Percentiles rank a stretch among this genome's conserved stretches.
Evolutionary conservation across 2,888 invertebrate species (phyloP).

Genomic region (Limnephilus auricula): DNA sequence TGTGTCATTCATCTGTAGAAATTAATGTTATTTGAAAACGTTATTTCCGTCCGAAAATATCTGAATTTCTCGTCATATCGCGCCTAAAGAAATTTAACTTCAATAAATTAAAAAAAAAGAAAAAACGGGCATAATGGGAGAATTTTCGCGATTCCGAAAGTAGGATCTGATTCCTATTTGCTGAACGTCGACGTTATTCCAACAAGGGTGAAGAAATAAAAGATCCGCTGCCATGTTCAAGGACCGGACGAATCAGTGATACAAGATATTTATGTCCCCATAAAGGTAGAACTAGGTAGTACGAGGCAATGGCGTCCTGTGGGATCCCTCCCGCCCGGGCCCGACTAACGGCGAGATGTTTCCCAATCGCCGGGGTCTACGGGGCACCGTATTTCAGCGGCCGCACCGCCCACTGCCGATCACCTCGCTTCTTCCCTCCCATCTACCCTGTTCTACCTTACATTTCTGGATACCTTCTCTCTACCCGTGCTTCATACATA

Average conservation of each 20-base stretch:
- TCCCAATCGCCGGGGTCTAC: slow-evolving; percentile 52
- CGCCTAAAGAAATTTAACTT: no score
- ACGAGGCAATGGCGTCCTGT: not conserved
- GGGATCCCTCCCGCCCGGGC: not conserved
- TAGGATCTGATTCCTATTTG: not conserved
- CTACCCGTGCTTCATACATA: not conserved
- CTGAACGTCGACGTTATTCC: not conserved
- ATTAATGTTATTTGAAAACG: no score
- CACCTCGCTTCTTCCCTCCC: not conserved
- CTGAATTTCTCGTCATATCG: no score
- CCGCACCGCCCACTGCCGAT: slow-evolving; percentile 54
- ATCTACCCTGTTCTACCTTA: not conserved
- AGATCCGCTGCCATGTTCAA: slow-evolving; percentile 2
- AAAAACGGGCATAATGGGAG: not conserved
- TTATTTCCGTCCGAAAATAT: no score
- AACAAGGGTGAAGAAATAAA: slow-evolving; percentile 2
- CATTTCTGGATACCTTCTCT: not conserved
- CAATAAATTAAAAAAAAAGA: no score
- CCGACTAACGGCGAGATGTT: slow-evolving; percentile 58
- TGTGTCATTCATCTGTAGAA: no score
- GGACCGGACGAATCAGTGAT: not conserved
- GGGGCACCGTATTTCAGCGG: slow-evolving; percentile 57
- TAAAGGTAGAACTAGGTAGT: not conserved
- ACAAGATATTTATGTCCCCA: not conserved
- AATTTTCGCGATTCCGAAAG: not conserved